These are phyloP conservation scores for Anseranas semipalmata DNA, from an alignment of 2,113 vertebrate species.

Conservation along the genomic window DNA sequence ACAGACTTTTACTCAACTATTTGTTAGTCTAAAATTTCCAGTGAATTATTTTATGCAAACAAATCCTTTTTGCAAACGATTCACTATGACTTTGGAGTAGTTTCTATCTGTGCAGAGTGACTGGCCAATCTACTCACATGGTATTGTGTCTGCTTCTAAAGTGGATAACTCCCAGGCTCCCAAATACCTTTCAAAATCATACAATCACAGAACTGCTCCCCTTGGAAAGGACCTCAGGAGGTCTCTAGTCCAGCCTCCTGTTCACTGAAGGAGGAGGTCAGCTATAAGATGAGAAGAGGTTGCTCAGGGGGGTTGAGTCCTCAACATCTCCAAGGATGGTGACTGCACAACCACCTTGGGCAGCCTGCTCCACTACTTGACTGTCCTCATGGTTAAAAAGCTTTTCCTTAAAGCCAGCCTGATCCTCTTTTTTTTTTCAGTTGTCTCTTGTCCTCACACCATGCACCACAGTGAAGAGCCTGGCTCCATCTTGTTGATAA, in stretches of 20 bases:
- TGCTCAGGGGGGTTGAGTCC: neutral
- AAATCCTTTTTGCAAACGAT: neutral
- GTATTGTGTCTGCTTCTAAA: neutral
- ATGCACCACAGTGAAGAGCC: neutral
- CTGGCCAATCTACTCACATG: neutral
- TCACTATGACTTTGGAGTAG: neutral
- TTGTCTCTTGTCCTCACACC: neutral
- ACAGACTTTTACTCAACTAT: neutral
- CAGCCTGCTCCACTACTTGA: neutral
- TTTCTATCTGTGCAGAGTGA: neutral
- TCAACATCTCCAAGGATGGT: neutral
- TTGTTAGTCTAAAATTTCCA: neutral
- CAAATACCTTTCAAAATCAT: neutral
- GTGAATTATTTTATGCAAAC: neutral
- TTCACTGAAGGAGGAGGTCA: neutral
- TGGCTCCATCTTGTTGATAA: neutral
- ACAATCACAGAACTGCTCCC: neutral
- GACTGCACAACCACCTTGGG: neutral
- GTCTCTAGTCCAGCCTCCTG: neutral
- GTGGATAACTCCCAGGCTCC: neutral
- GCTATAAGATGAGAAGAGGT: neutral
- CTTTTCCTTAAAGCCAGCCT: neutral
- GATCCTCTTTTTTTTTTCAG: neutral
- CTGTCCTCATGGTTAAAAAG: neutral
- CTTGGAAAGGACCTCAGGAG: neutral